phyloP scores from a whole-genome alignment of 2,113 vertebrate species.

The Anolis sagrei region DNA sequence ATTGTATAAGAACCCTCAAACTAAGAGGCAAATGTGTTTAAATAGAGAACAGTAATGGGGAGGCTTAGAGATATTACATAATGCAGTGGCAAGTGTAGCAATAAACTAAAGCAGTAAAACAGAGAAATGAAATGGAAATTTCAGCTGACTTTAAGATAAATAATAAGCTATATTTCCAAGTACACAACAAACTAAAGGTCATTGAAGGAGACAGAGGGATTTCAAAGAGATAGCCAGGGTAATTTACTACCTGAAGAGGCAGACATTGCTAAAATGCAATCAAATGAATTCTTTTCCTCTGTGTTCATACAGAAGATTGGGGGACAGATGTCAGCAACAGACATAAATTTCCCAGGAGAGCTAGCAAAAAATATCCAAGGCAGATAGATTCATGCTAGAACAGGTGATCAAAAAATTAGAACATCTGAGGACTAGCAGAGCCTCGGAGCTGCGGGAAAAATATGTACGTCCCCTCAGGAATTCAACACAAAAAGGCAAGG shows the following conservation, averaged over 20 bases:
- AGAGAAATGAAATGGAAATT: constrained; percentile 63
- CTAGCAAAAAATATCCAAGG: constrained; percentile 50
- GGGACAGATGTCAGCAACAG: constrained; percentile 73
- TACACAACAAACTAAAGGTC: constrained; percentile 66
- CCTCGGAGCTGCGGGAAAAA: constrained; percentile 46
- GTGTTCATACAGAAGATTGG: constrained; percentile 64
- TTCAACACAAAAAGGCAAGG: constrained; percentile 53
- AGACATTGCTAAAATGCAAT: constrained; percentile 70
- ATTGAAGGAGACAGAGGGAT: constrained; percentile 61
- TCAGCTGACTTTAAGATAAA: constrained; percentile 67
- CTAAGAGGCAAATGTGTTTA: not conserved
- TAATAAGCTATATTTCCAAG: constrained; percentile 62
- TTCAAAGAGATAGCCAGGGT: constrained; percentile 64
- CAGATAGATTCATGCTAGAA: constrained; percentile 54
- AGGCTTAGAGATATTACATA: constrained; percentile 25
- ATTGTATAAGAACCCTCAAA: not conserved
- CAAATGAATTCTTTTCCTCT: constrained; percentile 73
- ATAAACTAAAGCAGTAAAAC: constrained; percentile 46
- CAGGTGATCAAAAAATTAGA: constrained; percentile 72
- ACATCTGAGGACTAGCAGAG: constrained; percentile 62
- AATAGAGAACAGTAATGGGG: not conserved
- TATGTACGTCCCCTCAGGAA: constrained; percentile 36
- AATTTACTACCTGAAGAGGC: constrained; percentile 74
- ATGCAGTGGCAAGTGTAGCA: not conserved
- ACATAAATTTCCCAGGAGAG: constrained; percentile 72